Base-by-base conservation (phyloP, 1,140 invertebrate genomes). In the Antheraea mylitta region DNA sequence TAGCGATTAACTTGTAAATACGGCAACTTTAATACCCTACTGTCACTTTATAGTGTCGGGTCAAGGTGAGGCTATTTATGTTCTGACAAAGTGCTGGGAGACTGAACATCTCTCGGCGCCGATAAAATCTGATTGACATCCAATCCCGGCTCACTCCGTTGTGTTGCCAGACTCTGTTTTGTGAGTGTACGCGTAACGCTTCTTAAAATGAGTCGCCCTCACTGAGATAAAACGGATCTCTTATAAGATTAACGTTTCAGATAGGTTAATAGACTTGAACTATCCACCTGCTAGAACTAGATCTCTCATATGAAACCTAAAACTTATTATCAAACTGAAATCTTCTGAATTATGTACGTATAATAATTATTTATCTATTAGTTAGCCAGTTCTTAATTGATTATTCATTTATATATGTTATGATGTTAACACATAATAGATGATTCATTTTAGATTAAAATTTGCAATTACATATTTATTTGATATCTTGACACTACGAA, bases 51-150 rank as follows among this genome's bases (percentile, higher is more conserved):
- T 53, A 53, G 45, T 53, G 45, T 53, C 45, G 45, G 45, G 45
- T 53, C 45, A 53, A 53, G 45, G 45, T 53, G 45, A 53, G 45
- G 45, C 45, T 53, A 53, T 53, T 53, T 53, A 53, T 53, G 45
- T 53, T 53, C 11, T 53, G 45, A 53, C 45, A 53, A 53, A 53
- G 45, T 53, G 45, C 45, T 16, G 11, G 11, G 45, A 53, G 45
- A 53, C 11, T 53, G 45, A 53, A 53, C 45, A 53, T 53, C 45
- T 53, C 45, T n/a, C 45, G 45, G 45, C 45, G 45, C 45, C 45
- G 45, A 53, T 53, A 53, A 53, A 53, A 53, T 13, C 45, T 53
- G 45, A 53, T 53, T 53, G 45, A 53, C 45, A 53, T 53, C 45
- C 16, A 53, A n/a, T 53, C 45, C 45, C 45, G 16, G 45, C 16